Conservation (phyloP, 2,113 vertebrate genomes). For the Strix uralensis region DNA sequence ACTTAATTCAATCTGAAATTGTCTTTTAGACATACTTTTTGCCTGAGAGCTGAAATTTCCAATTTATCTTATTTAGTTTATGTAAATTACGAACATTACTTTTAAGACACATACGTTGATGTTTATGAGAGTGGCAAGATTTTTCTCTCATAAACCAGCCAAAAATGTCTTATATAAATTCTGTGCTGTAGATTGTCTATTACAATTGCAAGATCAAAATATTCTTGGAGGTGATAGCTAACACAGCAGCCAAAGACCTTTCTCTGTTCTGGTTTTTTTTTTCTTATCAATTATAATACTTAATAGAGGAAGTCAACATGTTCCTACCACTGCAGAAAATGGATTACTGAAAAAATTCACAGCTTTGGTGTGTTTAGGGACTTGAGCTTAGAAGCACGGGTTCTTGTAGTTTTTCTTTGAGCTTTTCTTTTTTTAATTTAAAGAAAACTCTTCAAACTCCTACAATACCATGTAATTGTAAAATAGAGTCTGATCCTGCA, state of each 20-base stretch:
- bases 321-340: conserved; percentile 13
- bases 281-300: conserved; percentile 37
- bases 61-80: conserved; percentile 41
- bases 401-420: background rate
- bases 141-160: conserved; percentile 33
- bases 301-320: conserved; percentile 42
- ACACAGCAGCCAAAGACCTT: conserved; percentile 22
- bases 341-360: conserved; percentile 28
- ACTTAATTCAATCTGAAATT: conserved; percentile 15
- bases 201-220: conserved; percentile 47
- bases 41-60: background rate
- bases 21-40: conserved; percentile 11
- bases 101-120: conserved; percentile 42
- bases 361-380: background rate
- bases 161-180: conserved; percentile 25
- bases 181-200: conserved; percentile 14
- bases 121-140: background rate
- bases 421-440: background rate
- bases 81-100: conserved; percentile 45
- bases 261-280: background rate
- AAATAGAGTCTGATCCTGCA: background rate
- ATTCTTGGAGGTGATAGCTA: conserved; percentile 48
- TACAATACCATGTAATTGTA: conserved; percentile 12
- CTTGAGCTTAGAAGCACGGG: background rate
- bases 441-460: conserved; percentile 8